A percentile compares a stretch with the other conserved stretches of the same genome.
phyloP scores from a whole-genome alignment of 2,888 invertebrate genomes.

The Rhagonycha fulva region DNA sequence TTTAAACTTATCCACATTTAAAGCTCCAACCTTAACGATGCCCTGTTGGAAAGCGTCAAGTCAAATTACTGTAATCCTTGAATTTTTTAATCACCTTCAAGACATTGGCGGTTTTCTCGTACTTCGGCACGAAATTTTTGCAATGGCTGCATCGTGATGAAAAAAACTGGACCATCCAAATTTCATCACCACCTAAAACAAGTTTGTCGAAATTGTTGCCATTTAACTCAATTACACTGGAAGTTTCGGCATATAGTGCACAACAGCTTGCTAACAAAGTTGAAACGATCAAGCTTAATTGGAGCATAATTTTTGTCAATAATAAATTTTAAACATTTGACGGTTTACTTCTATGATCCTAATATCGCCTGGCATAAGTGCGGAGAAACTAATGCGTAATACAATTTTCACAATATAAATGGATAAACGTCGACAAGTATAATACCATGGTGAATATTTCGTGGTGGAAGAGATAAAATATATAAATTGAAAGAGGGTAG shows the following conservation, averaged over 20 bases:
- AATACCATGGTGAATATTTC: constrained; percentile 17
- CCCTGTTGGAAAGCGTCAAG: constrained; percentile 62
- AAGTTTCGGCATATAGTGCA: constrained; percentile 69
- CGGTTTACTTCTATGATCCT: not conserved
- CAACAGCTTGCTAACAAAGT: constrained; percentile 43
- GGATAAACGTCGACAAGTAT: constrained; percentile 7
- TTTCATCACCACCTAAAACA: constrained; percentile 80
- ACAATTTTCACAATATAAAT: not conserved
- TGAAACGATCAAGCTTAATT: not conserved
- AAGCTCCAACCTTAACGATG: constrained; percentile 91
- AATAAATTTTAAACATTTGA: not conserved
- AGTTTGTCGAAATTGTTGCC: constrained; percentile 83
- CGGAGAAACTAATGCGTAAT: not conserved
- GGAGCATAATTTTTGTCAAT: not conserved
- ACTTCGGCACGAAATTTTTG: constrained; percentile 88
- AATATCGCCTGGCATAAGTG: not conserved
- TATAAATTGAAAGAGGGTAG: constrained; percentile 24
- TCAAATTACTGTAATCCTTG: not conserved
- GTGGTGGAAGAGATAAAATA: constrained; percentile 27
- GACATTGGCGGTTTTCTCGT: constrained; percentile 89
- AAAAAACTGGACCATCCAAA: constrained; percentile 96
- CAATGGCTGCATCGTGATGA: constrained; percentile 98
- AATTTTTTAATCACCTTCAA: constrained; percentile 68
- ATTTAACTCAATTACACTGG: constrained; percentile 85
- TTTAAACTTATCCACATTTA: constrained; percentile 90